phyloP scores from a whole-genome alignment of 2,888 invertebrate genomes.

The Acanthosepion pharaonis region DNA sequence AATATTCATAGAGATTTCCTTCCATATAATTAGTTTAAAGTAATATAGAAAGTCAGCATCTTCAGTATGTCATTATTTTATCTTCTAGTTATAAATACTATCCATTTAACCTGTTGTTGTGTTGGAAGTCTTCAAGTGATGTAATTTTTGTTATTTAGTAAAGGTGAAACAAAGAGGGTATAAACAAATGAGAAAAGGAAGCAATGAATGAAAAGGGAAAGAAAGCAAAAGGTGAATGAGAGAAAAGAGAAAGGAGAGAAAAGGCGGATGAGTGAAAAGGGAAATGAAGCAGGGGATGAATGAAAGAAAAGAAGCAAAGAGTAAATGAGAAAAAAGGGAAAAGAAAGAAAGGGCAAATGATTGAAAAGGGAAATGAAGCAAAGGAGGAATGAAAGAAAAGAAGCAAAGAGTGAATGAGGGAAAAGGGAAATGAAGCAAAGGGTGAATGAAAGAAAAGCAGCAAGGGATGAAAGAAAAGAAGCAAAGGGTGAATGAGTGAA shows the following conservation, averaged over 20 bases:
- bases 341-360: neutral
- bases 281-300: neutral
- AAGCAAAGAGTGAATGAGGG: neutral
- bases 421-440: neutral
- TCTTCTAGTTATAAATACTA: too few species aligned
- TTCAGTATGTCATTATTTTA: too few species aligned
- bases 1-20: too few species aligned
- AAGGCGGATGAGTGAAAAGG: neutral
- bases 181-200: neutral
- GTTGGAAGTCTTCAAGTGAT: too few species aligned
- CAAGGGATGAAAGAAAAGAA: too few species aligned
- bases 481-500: too few species aligned
- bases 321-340: neutral
- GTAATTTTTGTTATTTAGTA: neutral
- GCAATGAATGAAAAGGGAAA: neutral
- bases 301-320: neutral
- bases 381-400: too few species aligned
- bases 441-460: rapidly evolving
- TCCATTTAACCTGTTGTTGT: too few species aligned
- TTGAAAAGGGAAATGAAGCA: neutral
- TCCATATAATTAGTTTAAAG: too few species aligned
- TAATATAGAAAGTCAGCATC: too few species aligned
- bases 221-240: neutral
- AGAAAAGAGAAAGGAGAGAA: neutral
- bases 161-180: neutral